phyloP scores from a whole-genome alignment of 2,113 vertebrate species.

The Micronycteris hirsuta region DNA sequence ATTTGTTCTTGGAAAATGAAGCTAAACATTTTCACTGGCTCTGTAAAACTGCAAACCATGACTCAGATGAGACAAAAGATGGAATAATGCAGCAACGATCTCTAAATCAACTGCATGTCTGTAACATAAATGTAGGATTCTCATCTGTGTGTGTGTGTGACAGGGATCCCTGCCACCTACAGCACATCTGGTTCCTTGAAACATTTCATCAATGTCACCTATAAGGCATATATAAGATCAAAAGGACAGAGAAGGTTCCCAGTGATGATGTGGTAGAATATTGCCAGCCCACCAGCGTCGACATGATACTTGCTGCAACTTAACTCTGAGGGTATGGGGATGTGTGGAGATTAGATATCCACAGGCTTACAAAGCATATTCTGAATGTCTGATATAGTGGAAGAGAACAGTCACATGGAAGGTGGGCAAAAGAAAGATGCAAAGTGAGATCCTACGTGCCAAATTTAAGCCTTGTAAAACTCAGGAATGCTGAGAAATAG shows the following conservation, averaged over 20 bases:
- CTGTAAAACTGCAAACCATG: background rate
- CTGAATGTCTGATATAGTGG: background rate
- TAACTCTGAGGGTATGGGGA: background rate
- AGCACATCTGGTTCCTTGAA: constrained; percentile 28
- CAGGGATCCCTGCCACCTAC: background rate
- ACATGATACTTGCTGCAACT: background rate
- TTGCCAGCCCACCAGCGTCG: constrained; percentile 44
- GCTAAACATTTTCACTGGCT: background rate
- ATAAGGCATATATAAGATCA: constrained; percentile 26
- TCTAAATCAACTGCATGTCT: background rate
- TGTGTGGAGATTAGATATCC: constrained; percentile 39
- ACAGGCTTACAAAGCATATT: background rate
- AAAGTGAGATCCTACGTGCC: background rate
- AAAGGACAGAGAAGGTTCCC: constrained; percentile 29
- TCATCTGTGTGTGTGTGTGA: background rate
- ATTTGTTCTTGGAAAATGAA: background rate
- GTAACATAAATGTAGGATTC: background rate
- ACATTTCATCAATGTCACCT: constrained; percentile 40
- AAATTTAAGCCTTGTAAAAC: background rate
- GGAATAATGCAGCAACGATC: background rate
- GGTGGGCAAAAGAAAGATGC: background rate
- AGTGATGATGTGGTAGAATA: constrained; percentile 28
- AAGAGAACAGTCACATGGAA: background rate
- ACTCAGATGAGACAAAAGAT: background rate
- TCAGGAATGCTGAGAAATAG: background rate